These are phyloP conservation scores for Archivesica marissinica DNA, from an alignment of 1,140 invertebrate species.

Conservation along the genomic window DNA sequence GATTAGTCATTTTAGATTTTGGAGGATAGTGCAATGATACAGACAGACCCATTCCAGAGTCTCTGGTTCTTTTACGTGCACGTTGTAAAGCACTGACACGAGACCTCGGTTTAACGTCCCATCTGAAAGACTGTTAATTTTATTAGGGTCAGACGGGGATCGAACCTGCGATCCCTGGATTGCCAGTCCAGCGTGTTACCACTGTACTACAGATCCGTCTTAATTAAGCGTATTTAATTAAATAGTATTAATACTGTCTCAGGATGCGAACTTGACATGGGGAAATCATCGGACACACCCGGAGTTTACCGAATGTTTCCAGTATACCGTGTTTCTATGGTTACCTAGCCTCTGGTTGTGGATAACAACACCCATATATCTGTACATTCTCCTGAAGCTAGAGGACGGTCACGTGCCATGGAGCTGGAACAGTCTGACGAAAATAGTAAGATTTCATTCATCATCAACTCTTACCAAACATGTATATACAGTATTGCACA, in stretches of 20 bases:
- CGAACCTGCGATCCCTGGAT: not conserved
- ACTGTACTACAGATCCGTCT: not conserved
- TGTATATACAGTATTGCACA: no score
- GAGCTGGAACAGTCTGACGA: conserved; percentile 3
- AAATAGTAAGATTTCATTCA: conserved; percentile 31
- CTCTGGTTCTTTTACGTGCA: no score
- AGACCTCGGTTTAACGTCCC: no score
- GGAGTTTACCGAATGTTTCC: conserved; percentile 80
- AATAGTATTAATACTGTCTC: not conserved
- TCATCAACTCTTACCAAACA: no score
- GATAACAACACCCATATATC: not conserved
- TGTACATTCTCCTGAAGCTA: not conserved
- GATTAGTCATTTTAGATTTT: no score
- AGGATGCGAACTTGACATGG: conserved; percentile 73
- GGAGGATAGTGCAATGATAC: no score
- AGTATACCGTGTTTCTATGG: conserved; percentile 92
- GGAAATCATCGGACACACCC: conserved; percentile 84
- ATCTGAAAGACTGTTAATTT: not conserved
- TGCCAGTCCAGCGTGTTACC: not conserved
- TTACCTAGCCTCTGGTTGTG: conserved; percentile 92
- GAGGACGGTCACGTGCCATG: not conserved
- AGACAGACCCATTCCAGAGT: no score
- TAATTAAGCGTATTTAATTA: not conserved
- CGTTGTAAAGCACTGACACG: no score
- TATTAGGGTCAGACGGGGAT: not conserved